These are phyloP conservation scores for Anableps anableps DNA, from an alignment of 2,797 vertebrate species.

Conservation along the genomic window DNA sequence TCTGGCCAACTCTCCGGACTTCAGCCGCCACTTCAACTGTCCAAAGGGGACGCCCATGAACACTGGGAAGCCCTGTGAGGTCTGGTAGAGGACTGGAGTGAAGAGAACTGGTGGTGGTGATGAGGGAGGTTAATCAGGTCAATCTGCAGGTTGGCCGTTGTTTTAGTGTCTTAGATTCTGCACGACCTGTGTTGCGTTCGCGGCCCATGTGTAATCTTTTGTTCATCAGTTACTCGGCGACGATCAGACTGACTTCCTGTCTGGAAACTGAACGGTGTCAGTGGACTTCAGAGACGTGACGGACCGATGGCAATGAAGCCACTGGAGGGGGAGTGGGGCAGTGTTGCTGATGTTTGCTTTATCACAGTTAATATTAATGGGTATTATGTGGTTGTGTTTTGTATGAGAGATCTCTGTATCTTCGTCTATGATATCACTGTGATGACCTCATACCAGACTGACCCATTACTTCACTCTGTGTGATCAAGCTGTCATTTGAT, in stretches of 20 bases:
- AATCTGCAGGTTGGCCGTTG: neutral
- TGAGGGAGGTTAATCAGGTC: neutral
- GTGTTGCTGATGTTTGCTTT: slow-evolving; percentile 43
- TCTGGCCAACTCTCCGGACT: slow-evolving; percentile 95
- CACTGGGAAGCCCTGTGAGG: slow-evolving; percentile 91
- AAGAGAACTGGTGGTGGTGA: slow-evolving; percentile 51
- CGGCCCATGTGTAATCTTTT: slow-evolving; percentile 16
- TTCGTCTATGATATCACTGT: slow-evolving; percentile 64
- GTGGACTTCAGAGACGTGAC: slow-evolving; percentile 28
- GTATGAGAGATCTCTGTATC: slow-evolving; percentile 22
- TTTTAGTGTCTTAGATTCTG: slow-evolving; percentile 34
- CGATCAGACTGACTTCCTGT: slow-evolving; percentile 40
- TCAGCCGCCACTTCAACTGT: slow-evolving; percentile 90
- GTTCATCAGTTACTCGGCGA: slow-evolving; percentile 30
- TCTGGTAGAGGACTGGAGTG: slow-evolving; percentile 85
- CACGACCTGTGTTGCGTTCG: neutral
- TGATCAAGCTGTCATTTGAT: neutral
- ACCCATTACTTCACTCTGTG: slow-evolving; percentile 19
- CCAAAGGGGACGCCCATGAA: slow-evolving; percentile 91
- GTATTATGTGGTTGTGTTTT: slow-evolving; percentile 8
- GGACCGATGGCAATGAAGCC: slow-evolving; percentile 41
- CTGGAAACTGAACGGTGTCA: slow-evolving; percentile 26
- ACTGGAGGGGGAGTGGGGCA: slow-evolving; percentile 12
- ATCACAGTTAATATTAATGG: slow-evolving; percentile 33
- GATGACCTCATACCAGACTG: slow-evolving; percentile 64